Evolutionary conservation across 1,140 invertebrate species (phyloP).

Genomic region (Batillaria attramentaria): DNA sequence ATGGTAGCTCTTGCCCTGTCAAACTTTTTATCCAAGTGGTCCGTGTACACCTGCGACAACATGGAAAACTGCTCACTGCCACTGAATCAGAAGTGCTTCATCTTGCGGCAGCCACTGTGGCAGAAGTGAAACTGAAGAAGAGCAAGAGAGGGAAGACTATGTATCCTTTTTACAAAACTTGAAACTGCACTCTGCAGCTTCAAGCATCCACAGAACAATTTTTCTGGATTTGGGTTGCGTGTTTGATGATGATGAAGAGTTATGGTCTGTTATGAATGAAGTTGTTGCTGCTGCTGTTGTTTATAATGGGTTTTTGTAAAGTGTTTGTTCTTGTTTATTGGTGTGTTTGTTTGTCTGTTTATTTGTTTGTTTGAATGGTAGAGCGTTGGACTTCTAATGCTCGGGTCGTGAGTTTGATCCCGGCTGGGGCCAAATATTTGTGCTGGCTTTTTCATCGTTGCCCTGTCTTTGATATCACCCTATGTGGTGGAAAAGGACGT

Average conservation of each 20-base stretch:
- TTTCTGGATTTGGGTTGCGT: too few species aligned
- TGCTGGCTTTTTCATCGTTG: too few species aligned
- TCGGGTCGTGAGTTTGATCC: too few species aligned
- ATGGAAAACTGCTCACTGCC: background rate
- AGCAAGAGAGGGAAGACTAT: constrained; percentile 1
- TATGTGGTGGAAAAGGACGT: too few species aligned
- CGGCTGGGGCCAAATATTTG: too few species aligned
- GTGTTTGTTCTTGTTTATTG: background rate
- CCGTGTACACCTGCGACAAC: background rate
- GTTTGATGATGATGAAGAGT: too few species aligned
- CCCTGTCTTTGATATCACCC: too few species aligned
- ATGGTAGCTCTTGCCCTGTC: background rate
- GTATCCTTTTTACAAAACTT: background rate
- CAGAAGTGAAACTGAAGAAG: background rate
- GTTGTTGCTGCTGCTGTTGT: background rate
- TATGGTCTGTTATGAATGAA: background rate
- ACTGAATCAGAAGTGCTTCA: background rate
- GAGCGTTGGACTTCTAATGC: too few species aligned
- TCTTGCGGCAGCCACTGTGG: too few species aligned
- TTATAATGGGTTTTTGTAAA: background rate
- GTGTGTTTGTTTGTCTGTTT: too few species aligned
- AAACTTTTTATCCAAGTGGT: background rate
- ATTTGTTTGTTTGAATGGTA: too few species aligned
- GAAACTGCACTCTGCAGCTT: background rate
- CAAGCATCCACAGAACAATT: background rate